Base-by-base conservation (phyloP, 2,797 vertebrate genomes). In the Myotis vivesi region DNA sequence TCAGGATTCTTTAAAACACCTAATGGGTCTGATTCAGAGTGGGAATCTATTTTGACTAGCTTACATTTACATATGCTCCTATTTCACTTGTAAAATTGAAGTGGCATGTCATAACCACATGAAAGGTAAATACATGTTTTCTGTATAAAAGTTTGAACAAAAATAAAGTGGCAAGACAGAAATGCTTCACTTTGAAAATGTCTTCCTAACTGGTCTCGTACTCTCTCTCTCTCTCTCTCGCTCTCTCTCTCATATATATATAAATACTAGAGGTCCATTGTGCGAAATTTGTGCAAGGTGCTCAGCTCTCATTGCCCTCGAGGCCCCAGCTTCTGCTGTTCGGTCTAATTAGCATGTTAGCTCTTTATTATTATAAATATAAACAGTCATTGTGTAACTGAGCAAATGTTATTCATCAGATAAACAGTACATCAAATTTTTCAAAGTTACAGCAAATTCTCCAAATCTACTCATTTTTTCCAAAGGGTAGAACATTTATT, bases 401-500 rank as follows among this genome's bases (percentile, higher is more conserved):
- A 90, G 23, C 19, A 89, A 94, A 81, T 38, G 5, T 33, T 71
- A 87, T 72, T 81, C 72, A 76, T 84, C 66, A 82, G 23, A 83
- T 87, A 93, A 96, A 89, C 19, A 91, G 75, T 22, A 87, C 7
- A 88, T 82, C 41, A 73, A 66, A 88, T 20, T 76, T 94, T 95
- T 84, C 30, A 73, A 92, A 86, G 22, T 72, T 93, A 76, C 25
- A 75, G 71, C 15, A 89, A 92, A 87, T 49, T 91, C 51, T 93
- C 44, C 41, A 87, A 91, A 91, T 36, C 53, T 73, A 71, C 4
- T 57, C n/a, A 81, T 82, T 89, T 87, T 44, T 81, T 96, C 73
- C 68, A 90, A 96, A 66, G 15, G 55, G 15, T 4, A 87, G 11
- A 83, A 80, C 5, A 51, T 57, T 89, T 82, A 51, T 57, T 89